These are phyloP conservation scores for Orchesellides sinensis DNA, from an alignment of 2,888 invertebrate genomes.

Conservation along the genomic window DNA sequence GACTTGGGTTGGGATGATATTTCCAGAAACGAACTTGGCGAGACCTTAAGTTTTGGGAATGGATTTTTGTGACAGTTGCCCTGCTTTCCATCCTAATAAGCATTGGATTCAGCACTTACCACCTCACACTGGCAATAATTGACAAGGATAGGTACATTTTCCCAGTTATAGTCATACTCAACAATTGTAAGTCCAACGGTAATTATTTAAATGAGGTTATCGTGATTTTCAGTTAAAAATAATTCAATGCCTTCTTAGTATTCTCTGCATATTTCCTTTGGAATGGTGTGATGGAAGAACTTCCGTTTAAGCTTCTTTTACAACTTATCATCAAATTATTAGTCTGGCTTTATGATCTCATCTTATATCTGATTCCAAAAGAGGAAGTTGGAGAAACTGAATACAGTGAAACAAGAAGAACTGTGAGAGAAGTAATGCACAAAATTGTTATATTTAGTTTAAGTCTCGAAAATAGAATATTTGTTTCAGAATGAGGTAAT, in stretches of 20 bases:
- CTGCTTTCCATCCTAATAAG: constrained; percentile 46
- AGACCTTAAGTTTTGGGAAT: constrained; percentile 64
- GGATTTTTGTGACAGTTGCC: constrained; percentile 58
- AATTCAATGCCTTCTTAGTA: constrained; percentile 23
- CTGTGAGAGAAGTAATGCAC: constrained; percentile 19
- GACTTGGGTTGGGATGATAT: no score
- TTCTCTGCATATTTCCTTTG: constrained; percentile 62
- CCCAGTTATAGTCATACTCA: constrained; percentile 54
- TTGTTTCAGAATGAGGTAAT: background rate
- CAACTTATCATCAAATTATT: constrained; percentile 59
- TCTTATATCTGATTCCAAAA: constrained; percentile 55
- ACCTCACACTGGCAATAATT: constrained; percentile 35
- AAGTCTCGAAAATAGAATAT: no score
- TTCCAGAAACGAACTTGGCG: constrained; percentile 51
- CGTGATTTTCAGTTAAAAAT: background rate
- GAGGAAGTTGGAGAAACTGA: constrained; percentile 21
- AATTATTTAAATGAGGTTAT: background rate
- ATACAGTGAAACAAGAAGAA: constrained; percentile 16
- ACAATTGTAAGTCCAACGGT: constrained; percentile 46
- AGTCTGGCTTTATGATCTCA: constrained; percentile 61
- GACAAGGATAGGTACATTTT: constrained; percentile 52
- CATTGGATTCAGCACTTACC: constrained; percentile 61
- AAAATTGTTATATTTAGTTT: background rate
- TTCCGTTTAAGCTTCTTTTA: constrained; percentile 62
- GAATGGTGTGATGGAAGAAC: constrained; percentile 60